phyloP scores from a whole-genome alignment of 1,140 invertebrate species.

The Anastatus disparis region DNA sequence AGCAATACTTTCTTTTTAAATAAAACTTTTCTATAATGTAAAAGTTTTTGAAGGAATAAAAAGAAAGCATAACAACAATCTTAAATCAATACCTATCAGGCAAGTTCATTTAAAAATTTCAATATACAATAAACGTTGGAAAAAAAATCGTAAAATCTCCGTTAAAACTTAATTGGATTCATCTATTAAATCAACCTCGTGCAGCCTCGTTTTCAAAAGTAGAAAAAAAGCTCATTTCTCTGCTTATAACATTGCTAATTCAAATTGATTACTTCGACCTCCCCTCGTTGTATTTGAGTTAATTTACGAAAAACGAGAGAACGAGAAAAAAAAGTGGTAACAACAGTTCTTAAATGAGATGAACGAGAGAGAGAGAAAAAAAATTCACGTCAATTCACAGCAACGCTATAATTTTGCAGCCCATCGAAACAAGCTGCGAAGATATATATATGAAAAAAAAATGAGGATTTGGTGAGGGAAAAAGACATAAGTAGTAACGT shows the following conservation, averaged over 20 bases:
- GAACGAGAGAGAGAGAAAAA: too few relatives aligned
- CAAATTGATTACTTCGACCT: slow-evolving; percentile 21
- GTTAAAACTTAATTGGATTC: slow-evolving; percentile 12
- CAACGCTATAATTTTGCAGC: neutral
- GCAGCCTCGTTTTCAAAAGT: neutral
- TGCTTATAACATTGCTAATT: slow-evolving; percentile 7
- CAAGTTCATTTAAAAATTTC: too few relatives aligned
- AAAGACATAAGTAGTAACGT: neutral
- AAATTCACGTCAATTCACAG: neutral
- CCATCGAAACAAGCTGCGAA: neutral
- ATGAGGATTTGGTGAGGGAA: neutral
- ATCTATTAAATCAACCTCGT: neutral
- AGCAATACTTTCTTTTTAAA: too few relatives aligned
- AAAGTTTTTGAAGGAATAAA: too few relatives aligned
- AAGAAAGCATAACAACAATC: too few relatives aligned
- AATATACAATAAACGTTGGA: too few relatives aligned
- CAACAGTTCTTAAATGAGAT: too few relatives aligned
- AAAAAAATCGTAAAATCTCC: neutral
- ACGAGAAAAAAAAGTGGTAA: too few relatives aligned
- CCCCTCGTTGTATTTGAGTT: neutral
- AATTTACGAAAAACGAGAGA: neutral
- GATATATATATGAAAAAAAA: neutral
- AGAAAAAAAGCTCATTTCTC: neutral
- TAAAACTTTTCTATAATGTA: too few relatives aligned
- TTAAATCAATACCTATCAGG: too few relatives aligned